These are phyloP conservation scores for Acanthosoma haemorrhoidale DNA, from an alignment of 2,888 invertebrate species.

Conservation along the genomic window DNA sequence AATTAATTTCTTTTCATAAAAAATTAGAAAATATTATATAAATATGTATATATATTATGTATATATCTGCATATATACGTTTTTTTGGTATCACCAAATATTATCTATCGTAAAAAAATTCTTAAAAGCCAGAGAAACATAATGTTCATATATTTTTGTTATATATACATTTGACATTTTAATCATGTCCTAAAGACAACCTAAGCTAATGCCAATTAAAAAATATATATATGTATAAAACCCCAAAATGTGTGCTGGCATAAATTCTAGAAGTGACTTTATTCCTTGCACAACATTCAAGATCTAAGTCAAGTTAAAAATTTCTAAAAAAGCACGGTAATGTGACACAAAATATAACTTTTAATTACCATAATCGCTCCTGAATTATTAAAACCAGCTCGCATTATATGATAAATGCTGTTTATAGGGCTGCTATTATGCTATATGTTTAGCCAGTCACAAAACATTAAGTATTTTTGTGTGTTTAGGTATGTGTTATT, in stretches of 20 bases:
- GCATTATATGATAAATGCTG: not conserved
- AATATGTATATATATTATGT: not conserved
- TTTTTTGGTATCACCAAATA: constrained; percentile 17
- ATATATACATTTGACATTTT: constrained; percentile 8
- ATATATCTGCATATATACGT: not conserved
- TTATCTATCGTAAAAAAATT: constrained; percentile 18
- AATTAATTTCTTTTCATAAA: constrained; percentile 17
- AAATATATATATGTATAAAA: constrained; percentile 14
- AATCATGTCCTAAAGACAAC: constrained; percentile 5
- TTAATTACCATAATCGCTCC: not conserved
- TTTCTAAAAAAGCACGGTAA: constrained; percentile 15
- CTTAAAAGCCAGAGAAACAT: constrained; percentile 21
- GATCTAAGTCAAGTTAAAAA: constrained; percentile 18
- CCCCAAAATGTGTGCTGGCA: constrained; percentile 18
- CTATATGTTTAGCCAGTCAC: not conserved
- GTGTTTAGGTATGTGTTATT: too few species aligned
- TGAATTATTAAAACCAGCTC: not conserved
- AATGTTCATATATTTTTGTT: not conserved
- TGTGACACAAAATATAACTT: not conserved
- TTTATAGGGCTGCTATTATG: constrained; percentile 1
- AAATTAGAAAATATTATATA: constrained; percentile 20
- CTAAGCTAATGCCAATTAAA: constrained; percentile 19
- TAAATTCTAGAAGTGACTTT: constrained; percentile 8
- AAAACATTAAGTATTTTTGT: too few species aligned
- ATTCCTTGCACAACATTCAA: not conserved